Percentiles rank a stretch among this genome's conserved stretches.
Conservation (phyloP, 1,140 invertebrate species). For the Atta texana region DNA sequence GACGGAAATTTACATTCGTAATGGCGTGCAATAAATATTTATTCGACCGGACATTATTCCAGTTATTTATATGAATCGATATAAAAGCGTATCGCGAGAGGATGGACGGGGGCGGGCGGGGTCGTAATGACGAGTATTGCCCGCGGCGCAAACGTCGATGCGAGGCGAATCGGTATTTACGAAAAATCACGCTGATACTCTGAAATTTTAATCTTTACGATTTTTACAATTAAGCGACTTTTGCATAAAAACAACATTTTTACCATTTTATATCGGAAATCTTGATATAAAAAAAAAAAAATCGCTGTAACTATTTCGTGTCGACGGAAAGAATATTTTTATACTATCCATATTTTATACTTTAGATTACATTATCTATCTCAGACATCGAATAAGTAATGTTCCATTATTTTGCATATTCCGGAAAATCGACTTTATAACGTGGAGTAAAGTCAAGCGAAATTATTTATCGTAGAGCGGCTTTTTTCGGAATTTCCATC, state of each 20-base stretch:
- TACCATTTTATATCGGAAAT: neutral
- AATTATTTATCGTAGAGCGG: conserved; percentile 1
- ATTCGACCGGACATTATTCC: conserved; percentile 60
- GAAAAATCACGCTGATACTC: conserved; percentile 44
- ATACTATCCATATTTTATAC: neutral
- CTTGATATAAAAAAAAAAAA: neutral
- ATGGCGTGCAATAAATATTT: conserved; percentile 63
- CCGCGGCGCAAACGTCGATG: conserved; percentile 16
- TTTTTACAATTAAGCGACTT: conserved; percentile 7
- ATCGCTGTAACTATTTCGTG: neutral
- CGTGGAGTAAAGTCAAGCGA: neutral
- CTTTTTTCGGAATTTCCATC: neutral
- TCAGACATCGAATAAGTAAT: neutral
- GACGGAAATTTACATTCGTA: conserved; percentile 61
- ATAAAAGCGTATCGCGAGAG: conserved; percentile 40
- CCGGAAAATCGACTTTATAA: neutral
- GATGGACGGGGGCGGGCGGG: neutral
- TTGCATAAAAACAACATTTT: neutral
- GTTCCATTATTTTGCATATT: neutral
- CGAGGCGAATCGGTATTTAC: conserved; percentile 24
- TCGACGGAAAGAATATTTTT: neutral
- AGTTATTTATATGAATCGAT: conserved; percentile 63
- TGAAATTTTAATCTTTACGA: conserved; percentile 26
- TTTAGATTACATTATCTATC: conserved; percentile 1
- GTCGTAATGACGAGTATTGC: conserved; percentile 52